These are phyloP conservation scores for Cossypha polioptera DNA, from an alignment of 2,797 vertebrate genomes.

Conservation along the genomic window DNA sequence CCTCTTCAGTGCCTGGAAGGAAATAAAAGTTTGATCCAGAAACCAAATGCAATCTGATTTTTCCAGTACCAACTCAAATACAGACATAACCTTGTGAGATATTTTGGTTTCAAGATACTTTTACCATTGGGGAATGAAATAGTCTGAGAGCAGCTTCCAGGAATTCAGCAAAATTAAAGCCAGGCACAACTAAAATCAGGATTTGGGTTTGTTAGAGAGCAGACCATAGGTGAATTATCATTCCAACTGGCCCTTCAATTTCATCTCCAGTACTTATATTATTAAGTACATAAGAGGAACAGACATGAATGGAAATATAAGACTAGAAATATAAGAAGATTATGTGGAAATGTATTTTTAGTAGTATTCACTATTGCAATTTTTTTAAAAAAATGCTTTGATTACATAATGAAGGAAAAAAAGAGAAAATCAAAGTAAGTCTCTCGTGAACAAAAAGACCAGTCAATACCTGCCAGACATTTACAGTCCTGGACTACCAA, in stretches of 20 bases:
- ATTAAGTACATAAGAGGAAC: not conserved
- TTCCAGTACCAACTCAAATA: not conserved
- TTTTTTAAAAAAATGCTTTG: not conserved
- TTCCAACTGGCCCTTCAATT: not conserved
- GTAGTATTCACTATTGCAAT: not conserved
- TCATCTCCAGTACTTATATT: not conserved
- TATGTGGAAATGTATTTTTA: not conserved
- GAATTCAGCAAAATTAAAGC: not conserved
- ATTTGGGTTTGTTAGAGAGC: not conserved
- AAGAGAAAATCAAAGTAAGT: not conserved
- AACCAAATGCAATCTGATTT: not conserved
- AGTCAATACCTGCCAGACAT: not conserved
- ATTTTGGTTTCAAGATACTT: slow-evolving; percentile 1
- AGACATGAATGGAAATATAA: not conserved
- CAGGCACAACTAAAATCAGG: not conserved
- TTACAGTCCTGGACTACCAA: not conserved
- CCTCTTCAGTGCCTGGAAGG: not conserved
- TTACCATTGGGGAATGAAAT: not conserved
- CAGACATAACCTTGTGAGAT: not conserved
- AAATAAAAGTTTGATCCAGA: not conserved
- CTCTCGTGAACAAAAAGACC: not conserved
- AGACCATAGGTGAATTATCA: not conserved
- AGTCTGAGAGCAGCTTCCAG: not conserved
- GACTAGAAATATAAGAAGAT: not conserved
- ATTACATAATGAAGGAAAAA: not conserved